These are phyloP conservation scores for Dynastes grantii DNA, from an alignment of 2,888 invertebrate genomes.

Conservation along the genomic window DNA sequence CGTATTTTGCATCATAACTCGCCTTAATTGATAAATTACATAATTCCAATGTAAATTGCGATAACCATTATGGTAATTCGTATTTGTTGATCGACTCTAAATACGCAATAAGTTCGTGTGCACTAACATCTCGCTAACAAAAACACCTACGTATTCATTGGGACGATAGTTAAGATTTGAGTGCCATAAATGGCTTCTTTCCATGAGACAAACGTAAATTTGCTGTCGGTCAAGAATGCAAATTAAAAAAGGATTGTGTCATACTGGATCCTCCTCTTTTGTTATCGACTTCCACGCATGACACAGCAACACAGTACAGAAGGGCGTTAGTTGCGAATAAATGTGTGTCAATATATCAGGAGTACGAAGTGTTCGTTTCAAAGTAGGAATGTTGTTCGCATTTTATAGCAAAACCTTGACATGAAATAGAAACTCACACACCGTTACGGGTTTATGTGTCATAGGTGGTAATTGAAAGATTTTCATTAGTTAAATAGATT, in stretches of 20 bases:
- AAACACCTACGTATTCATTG: not conserved
- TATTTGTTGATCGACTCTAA: slow-evolving; percentile 21
- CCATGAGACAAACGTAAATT: not conserved
- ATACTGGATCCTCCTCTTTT: not conserved
- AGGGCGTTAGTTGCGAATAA: slow-evolving; percentile 45
- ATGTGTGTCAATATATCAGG: slow-evolving; percentile 32
- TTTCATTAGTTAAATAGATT: too few relatives aligned
- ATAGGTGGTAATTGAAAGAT: not conserved
- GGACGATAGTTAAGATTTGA: not conserved
- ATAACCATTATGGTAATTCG: slow-evolving; percentile 40
- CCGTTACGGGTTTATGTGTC: not conserved
- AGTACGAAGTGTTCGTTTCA: slow-evolving; percentile 17
- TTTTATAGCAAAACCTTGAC: slow-evolving; percentile 6
- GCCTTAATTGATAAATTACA: slow-evolving; percentile 38
- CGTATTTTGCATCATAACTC: slow-evolving; percentile 9
- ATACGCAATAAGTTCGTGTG: not conserved
- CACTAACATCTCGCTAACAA: not conserved
- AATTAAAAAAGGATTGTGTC: not conserved
- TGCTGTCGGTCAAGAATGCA: too few relatives aligned
- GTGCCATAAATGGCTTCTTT: not conserved
- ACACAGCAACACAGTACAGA: slow-evolving; percentile 40
- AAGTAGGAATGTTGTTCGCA: slow-evolving; percentile 16
- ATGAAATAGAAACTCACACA: not conserved
- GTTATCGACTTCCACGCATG: slow-evolving; percentile 36
- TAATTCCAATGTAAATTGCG: slow-evolving; percentile 32